Percentiles rank a stretch among this genome's conserved stretches.
phyloP scores from a whole-genome alignment of 2,113 vertebrate species.

The Cygnus atratus region DNA sequence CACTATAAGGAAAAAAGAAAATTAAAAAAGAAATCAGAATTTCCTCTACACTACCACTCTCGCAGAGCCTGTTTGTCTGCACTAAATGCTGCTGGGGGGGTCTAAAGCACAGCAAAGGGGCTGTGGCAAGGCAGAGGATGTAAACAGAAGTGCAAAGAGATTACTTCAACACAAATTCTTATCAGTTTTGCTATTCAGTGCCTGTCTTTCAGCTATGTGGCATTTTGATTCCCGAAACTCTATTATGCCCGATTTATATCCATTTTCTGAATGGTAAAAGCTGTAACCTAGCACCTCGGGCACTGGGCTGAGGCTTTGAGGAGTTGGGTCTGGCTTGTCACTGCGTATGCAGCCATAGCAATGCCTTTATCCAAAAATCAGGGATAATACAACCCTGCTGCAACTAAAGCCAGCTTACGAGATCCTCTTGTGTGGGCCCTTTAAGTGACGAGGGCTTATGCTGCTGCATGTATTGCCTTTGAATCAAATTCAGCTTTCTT shows the following conservation, averaged over 20 bases:
- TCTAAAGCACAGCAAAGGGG: not conserved
- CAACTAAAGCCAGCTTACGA: not conserved
- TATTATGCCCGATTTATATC: slow-evolving; percentile 28
- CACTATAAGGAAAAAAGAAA: not conserved
- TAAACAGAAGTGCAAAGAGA: not conserved
- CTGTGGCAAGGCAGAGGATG: not conserved
- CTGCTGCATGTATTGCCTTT: not conserved
- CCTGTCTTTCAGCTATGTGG: not conserved
- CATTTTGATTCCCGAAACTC: not conserved
- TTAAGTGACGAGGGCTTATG: not conserved
- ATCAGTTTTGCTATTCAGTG: not conserved
- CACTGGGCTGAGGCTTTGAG: not conserved
- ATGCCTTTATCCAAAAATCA: not conserved
- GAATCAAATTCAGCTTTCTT: not conserved
- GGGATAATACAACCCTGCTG: not conserved
- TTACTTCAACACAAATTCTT: not conserved
- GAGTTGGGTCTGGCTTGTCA: not conserved
- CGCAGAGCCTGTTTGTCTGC: not conserved
- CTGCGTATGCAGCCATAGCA: not conserved
- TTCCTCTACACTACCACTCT: not conserved
- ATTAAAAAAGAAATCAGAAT: not conserved
- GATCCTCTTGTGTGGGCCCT: fast-evolving
- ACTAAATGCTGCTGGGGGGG: not conserved
- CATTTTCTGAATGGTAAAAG: slow-evolving; percentile 15
- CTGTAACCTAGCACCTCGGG: not conserved